Base-by-base conservation (phyloP, 2,113 vertebrate genomes). In the Callipepla squamata region DNA sequence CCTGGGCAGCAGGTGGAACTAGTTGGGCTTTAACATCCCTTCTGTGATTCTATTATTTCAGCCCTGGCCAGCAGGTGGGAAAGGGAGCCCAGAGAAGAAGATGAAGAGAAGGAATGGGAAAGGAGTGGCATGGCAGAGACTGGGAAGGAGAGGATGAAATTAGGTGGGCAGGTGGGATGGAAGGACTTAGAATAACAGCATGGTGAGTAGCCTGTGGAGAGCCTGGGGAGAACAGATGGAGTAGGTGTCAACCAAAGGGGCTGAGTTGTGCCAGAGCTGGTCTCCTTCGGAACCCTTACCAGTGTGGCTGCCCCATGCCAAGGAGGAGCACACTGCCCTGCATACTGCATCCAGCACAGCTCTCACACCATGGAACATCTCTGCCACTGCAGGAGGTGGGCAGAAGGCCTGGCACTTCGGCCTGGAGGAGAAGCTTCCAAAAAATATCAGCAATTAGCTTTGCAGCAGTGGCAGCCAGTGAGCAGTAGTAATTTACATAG, bases 401-500 rank as follows among this genome's bases (percentile, higher is more conserved):
- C 53, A 70, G 79, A 21, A 30, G 55, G 38, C 44, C 63, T 13
- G n/a, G 34, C 4, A 36, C 8, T 57, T 44, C 63, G 75, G 66
- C 85, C 61, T 2, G 21, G 61, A 95, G 69, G 66, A 93, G 28
- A 2, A 13, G 28, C 80, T 94, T 91, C 88, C 79, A 58, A 92
- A 96, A 91, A 53, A 14, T 23, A 74, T 45, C 47, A 92, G 73
- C 89, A 81, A 93, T 94, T 89, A 89, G 42, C 51, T 65, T 75
- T 0, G 1, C 66, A 30, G 84, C 69, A 34, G 76, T 3, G 0
- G 78, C 92, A 85, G 74, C 42, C 87, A 80, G 76, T 5, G 40
- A 94, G 61, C 76, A 4, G 93, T 91, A 77, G 88, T 74, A n/a
- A 97, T 97, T 97, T 97, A 87, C 96, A 97, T 96, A 89, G 95